phyloP scores from a whole-genome alignment of 2,113 vertebrate species.

The Illadopsis cleaveri region DNA sequence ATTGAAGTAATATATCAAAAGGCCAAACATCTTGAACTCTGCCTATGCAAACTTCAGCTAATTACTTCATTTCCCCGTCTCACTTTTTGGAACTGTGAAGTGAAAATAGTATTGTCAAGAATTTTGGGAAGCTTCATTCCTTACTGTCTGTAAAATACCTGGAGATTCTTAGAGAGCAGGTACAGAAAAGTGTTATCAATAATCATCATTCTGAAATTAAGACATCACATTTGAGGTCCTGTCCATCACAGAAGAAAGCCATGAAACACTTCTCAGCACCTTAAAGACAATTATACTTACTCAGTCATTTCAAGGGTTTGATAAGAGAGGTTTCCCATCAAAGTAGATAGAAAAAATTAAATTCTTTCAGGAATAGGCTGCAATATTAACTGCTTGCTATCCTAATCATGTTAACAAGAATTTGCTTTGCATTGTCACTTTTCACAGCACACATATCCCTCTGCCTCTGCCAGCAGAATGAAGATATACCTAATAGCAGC shows the following conservation, averaged over 20 bases:
- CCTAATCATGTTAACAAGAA: not conserved
- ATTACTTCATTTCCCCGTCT: not conserved
- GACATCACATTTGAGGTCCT: conserved; percentile 4
- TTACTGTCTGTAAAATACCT: not conserved
- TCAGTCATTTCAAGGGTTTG: conserved; percentile 3
- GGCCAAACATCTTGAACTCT: not conserved
- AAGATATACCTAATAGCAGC: not conserved
- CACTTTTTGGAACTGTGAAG: not conserved
- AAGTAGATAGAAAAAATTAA: conserved; percentile 6
- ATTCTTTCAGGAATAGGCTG: not conserved
- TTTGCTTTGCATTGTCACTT: not conserved
- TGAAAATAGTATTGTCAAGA: not conserved
- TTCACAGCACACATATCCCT: not conserved
- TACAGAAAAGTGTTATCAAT: not conserved
- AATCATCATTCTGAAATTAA: conserved; percentile 24
- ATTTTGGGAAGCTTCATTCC: not conserved
- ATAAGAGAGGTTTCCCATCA: not conserved
- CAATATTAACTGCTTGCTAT: not conserved
- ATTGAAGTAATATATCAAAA: not conserved
- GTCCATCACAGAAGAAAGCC: not conserved
- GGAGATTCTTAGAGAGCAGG: not conserved
- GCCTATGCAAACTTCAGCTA: not conserved
- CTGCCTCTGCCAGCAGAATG: not conserved
- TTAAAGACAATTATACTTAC: not conserved
- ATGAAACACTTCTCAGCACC: not conserved